Evolutionary conservation across 1,140 invertebrate genomes (phyloP).

Genomic region (Bombus terrestris): DNA sequence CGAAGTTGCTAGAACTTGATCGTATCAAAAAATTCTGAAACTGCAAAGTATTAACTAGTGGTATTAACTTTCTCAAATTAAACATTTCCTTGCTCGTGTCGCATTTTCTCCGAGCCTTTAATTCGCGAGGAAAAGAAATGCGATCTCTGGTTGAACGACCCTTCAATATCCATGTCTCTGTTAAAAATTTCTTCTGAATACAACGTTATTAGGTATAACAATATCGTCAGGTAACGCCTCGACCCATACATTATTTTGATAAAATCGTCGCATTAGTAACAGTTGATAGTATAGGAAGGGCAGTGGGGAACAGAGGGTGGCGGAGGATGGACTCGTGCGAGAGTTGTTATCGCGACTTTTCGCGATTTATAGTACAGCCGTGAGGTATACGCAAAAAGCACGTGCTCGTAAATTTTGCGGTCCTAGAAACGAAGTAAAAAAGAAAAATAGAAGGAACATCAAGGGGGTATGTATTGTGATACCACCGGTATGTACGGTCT

Average conservation of each 20-base stretch:
- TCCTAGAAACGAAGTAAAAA: conserved; percentile 4
- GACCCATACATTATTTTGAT: conserved; percentile 34
- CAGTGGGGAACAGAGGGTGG: neutral
- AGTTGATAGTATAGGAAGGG: conserved; percentile 15
- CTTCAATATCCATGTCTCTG: no score
- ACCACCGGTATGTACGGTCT: neutral
- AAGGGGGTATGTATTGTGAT: neutral
- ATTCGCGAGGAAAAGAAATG: neutral
- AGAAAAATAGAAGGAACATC: no score
- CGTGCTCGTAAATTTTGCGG: conserved; percentile 37
- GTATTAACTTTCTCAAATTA: neutral
- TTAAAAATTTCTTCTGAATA: neutral
- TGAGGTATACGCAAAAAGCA: conserved; percentile 60
- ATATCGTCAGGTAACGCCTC: conserved; percentile 38
- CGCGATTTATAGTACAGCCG: conserved; percentile 52
- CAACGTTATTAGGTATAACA: conserved; percentile 35
- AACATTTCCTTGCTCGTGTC: no score
- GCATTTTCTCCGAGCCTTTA: no score
- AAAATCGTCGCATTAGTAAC: conserved; percentile 58
- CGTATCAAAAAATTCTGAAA: neutral
- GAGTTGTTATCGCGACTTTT: conserved; percentile 52
- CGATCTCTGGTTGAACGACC: neutral
- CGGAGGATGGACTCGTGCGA: conserved; percentile 49
- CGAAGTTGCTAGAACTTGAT: neutral
- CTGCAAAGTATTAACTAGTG: neutral